Conservation (phyloP, 92 coral and sea anemone species). For the Blastomussa wellsi region DNA sequence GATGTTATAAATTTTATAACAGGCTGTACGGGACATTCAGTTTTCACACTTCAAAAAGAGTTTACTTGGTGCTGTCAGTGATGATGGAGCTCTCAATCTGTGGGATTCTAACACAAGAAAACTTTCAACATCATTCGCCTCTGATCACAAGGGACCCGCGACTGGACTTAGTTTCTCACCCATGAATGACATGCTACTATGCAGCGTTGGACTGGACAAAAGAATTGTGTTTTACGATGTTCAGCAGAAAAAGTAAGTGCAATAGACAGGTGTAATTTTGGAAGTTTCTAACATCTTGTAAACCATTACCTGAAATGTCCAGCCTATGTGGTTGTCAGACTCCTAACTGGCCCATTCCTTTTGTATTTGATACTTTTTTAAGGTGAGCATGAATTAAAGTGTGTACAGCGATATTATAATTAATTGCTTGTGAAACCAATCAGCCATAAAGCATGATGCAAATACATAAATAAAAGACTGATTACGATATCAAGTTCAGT, state of each 20-base stretch:
- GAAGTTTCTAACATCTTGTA: too few species aligned
- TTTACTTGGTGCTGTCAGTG: slow-evolving; percentile 92
- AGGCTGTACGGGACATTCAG: slow-evolving; percentile 88
- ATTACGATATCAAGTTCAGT: too few species aligned
- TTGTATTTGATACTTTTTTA: too few species aligned
- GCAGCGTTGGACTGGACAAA: slow-evolving; percentile 92
- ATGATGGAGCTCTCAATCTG: slow-evolving; percentile 94
- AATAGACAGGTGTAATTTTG: too few species aligned
- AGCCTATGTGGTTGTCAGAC: too few species aligned
- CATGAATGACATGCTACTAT: slow-evolving; percentile 93
- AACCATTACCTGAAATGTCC: too few species aligned
- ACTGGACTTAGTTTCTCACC: slow-evolving; percentile 92
- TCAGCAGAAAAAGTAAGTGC: slow-evolving; percentile 92
- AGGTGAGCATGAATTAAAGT: too few species aligned
- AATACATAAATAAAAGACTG: too few species aligned
- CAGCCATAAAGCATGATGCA: too few species aligned
- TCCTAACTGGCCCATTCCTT: too few species aligned
- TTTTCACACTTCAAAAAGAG: slow-evolving; percentile 93
- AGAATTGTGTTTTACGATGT: slow-evolving; percentile 92
- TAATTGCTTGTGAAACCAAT: too few species aligned
- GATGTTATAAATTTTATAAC: neutral
- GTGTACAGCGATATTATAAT: too few species aligned
- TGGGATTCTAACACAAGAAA: slow-evolving; percentile 95
- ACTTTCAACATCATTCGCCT: slow-evolving; percentile 78
- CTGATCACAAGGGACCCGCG: slow-evolving; percentile 95